phyloP scores from a whole-genome alignment of 92 coral and sea anemone genomes.

The Porites divaricata region DNA sequence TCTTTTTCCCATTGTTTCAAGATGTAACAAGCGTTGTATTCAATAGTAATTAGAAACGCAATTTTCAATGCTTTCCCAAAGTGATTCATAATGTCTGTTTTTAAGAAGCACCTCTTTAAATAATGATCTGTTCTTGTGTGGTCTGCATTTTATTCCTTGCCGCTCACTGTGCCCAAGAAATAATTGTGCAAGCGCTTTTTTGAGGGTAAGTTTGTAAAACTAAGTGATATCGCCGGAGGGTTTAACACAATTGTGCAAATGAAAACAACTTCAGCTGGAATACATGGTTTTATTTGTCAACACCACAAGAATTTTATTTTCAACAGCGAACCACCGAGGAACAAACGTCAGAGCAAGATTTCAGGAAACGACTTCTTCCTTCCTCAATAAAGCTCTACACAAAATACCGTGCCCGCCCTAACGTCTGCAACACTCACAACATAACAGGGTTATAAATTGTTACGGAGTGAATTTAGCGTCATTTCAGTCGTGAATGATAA shows the following conservation, averaged over 20 bases:
- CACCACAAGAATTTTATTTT: constrained; percentile 35
- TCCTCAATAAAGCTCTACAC: constrained; percentile 9
- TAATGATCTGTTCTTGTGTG: background rate
- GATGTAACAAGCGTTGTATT: constrained; percentile 7
- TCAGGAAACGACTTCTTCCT: constrained; percentile 13
- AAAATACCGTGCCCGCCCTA: constrained; percentile 19
- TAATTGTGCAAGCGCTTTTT: background rate
- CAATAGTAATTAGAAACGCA: constrained; percentile 22
- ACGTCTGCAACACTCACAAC: background rate
- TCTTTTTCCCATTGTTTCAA: constrained; percentile 24
- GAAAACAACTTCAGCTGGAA: constrained; percentile 21
- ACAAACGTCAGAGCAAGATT: constrained; percentile 21
- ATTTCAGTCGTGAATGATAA: constrained; percentile 27
- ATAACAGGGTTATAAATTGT: constrained; percentile 17
- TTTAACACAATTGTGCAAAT: background rate
- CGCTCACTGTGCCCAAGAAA: background rate
- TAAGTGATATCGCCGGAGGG: constrained; percentile 23
- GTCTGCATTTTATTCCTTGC: background rate
- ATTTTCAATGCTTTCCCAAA: background rate
- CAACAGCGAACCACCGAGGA: background rate
- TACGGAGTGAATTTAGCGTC: constrained; percentile 4
- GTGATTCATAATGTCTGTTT: background rate
- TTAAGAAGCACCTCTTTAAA: background rate
- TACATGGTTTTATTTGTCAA: constrained; percentile 8
- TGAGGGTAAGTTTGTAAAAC: background rate